Percentiles rank a stretch among this genome's conserved stretches.
These are phyloP conservation scores for Mastomys natalensis DNA, from an alignment of 2,113 vertebrate species.

Conservation along the genomic window DNA sequence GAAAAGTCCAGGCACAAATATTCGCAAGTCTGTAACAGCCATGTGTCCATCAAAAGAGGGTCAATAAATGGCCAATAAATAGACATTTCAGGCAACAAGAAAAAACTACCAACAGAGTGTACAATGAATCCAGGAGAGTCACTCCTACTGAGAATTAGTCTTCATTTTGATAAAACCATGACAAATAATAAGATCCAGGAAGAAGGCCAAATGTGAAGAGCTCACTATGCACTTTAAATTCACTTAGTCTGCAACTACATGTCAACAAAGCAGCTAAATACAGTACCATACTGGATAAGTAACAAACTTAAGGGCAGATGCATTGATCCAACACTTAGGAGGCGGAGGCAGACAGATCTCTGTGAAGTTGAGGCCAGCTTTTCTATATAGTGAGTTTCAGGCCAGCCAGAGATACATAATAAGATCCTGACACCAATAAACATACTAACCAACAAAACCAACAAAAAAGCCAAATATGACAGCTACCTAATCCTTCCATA, in stretches of 20 bases:
- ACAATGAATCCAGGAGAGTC: neutral
- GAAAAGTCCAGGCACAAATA: neutral
- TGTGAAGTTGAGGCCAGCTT: neutral
- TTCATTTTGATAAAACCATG: neutral
- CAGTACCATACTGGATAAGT: neutral
- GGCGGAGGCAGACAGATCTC: neutral
- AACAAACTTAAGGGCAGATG: neutral
- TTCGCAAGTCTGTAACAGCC: neutral
- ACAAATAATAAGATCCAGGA: neutral
- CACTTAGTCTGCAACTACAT: neutral
- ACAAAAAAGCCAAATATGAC: neutral
- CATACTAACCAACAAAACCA: neutral
- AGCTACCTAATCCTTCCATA: neutral
- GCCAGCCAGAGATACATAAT: neutral
- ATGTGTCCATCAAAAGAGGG: too few species aligned
- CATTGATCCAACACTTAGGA: neutral
- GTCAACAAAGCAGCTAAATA: neutral
- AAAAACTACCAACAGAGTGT: too few species aligned
- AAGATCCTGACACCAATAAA: neutral
- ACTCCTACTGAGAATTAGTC: neutral
- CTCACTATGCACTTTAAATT: neutral
- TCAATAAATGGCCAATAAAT: too few species aligned
- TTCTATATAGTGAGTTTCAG: neutral
- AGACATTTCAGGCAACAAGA: neutral
- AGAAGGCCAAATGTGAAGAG: neutral